A percentile compares a stretch with the other conserved stretches of the same genome.
Evolutionary conservation across 2,888 invertebrate species (phyloP).

Genomic region (Synanthedon vespiformis): DNA sequence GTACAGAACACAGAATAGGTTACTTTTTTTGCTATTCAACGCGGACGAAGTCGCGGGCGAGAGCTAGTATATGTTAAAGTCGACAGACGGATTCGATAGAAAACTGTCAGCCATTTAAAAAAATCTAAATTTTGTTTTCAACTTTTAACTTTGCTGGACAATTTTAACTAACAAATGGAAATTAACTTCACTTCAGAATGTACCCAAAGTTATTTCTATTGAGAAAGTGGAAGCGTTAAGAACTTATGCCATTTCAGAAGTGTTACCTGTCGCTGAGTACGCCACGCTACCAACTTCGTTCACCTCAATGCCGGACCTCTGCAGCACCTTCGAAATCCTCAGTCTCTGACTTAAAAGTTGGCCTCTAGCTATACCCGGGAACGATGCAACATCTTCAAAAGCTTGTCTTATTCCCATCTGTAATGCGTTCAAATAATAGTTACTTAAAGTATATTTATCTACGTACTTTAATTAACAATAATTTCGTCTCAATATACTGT

Average conservation of each 20-base stretch:
- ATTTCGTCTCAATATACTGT: not conserved
- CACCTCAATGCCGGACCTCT: conserved; percentile 81
- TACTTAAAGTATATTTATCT: not conserved
- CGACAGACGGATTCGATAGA: not conserved
- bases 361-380: conserved; percentile 76
- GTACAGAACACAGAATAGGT: too few relatives aligned
- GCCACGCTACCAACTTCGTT: conserved; percentile 81
- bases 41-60: too few relatives aligned
- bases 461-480: not conserved
- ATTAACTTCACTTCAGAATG: too few relatives aligned
- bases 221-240: too few relatives aligned
- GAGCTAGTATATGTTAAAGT: not conserved
- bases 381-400: conserved; percentile 77
- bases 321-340: conserved; percentile 77
- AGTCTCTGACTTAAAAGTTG: conserved; percentile 58
- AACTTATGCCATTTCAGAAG: too few relatives aligned
- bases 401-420: conserved; percentile 80
- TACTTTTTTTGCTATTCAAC: too few relatives aligned
- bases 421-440: not conserved
- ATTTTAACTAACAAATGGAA: too few relatives aligned
- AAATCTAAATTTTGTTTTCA: too few relatives aligned
- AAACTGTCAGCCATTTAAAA: not conserved
- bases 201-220: too few relatives aligned
- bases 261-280: conserved; percentile 75
- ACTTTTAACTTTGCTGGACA: too few relatives aligned